Evolutionary conservation across 1,140 invertebrate species (phyloP).

Genomic region (Conus ventricosus): DNA sequence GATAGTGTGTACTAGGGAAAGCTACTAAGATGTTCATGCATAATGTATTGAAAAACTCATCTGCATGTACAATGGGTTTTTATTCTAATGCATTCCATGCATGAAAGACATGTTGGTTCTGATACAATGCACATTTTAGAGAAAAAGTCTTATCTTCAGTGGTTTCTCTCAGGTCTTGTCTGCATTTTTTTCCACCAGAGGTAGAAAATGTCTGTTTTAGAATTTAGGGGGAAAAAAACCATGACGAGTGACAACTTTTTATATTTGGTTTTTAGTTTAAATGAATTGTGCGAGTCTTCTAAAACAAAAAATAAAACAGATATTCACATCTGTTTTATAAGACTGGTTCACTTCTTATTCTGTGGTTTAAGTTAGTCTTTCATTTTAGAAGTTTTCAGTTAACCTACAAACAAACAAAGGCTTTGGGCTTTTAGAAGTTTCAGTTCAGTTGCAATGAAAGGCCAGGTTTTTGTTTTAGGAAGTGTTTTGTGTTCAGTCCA

Average conservation of each 20-base stretch:
- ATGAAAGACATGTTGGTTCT: background rate
- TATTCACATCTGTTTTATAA: background rate
- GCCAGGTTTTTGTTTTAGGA: background rate
- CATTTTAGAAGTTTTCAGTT: background rate
- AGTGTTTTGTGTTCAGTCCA: background rate
- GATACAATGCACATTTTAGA: background rate
- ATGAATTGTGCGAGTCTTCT: background rate
- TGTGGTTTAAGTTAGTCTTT: background rate
- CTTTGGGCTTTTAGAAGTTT: background rate
- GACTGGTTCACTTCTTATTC: background rate
- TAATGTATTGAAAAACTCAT: background rate
- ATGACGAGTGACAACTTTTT: background rate
- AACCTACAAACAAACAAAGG: background rate
- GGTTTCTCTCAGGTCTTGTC: background rate
- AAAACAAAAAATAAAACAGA: background rate
- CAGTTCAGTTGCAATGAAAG: background rate
- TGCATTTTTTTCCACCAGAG: background rate
- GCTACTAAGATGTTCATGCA: background rate
- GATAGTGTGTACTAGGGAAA: background rate
- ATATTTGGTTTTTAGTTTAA: slow-evolving; percentile 1
- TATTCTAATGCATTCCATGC: background rate
- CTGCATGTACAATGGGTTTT: slow-evolving; percentile 8
- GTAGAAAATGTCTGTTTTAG: background rate
- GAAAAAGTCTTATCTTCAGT: background rate
- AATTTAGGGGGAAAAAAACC: no score